phyloP scores from a whole-genome alignment of 2,113 vertebrate genomes.

The Indicator indicator region DNA sequence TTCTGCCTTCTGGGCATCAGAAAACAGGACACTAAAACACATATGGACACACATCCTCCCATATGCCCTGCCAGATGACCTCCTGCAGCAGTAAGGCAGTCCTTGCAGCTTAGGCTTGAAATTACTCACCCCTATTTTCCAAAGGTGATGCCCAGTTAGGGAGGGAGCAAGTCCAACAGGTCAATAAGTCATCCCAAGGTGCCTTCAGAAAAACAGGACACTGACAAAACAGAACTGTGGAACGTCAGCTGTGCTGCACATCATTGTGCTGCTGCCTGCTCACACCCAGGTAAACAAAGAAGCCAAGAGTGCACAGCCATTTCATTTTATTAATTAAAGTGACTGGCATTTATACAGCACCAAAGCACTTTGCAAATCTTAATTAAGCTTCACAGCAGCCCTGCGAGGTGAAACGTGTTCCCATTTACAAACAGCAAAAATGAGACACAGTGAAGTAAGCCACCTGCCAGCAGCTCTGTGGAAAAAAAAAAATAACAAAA shows the following conservation, averaged over 20 bases:
- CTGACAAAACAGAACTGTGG: neutral
- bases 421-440: slow-evolving; percentile 59
- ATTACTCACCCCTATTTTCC: neutral
- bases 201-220: neutral
- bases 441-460: neutral
- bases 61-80: neutral
- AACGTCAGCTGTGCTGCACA: neutral
- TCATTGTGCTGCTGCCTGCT: neutral
- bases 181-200: neutral
- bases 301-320: neutral
- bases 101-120: neutral
- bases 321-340: slow-evolving; percentile 66
- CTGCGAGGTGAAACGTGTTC: slow-evolving; percentile 37
- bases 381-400: slow-evolving; percentile 57
- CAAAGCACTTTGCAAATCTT: slow-evolving; percentile 61
- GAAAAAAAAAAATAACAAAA: neutral
- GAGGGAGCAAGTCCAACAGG: fast-evolving
- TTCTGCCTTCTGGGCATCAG: neutral
- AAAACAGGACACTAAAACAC: neutral
- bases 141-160: neutral
- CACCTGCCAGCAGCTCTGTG: neutral
- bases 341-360: slow-evolving; percentile 55
- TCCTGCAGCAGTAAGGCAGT: neutral
- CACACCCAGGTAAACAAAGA: slow-evolving; percentile 32
- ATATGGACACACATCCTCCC: neutral